phyloP scores from a whole-genome alignment of 2,888 invertebrate species.

The Adineta ricciae region DNA sequence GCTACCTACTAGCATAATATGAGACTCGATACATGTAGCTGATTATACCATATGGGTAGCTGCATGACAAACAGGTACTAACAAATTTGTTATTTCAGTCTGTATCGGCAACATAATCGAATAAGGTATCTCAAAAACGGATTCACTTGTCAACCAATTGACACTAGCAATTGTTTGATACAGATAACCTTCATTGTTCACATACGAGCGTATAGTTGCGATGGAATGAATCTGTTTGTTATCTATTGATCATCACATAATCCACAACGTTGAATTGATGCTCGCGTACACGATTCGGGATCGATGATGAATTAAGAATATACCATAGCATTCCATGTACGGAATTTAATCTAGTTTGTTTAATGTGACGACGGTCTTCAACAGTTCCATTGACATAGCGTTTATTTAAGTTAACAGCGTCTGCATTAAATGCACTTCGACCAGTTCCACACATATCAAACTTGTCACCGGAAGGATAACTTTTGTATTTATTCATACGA shows the following conservation, averaged over 20 bases:
- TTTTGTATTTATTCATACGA: background rate
- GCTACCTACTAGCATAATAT: background rate
- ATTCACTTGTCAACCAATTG: background rate
- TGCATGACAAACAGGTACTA: background rate
- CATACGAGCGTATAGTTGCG: background rate
- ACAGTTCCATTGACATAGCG: background rate
- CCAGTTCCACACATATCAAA: background rate
- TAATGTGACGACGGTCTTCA: background rate
- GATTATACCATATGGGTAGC: background rate
- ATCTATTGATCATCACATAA: background rate
- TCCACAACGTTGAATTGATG: background rate
- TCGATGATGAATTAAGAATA: background rate
- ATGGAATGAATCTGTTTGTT: background rate
- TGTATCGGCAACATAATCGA: background rate
- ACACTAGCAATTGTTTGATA: no score
- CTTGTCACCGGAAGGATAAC: background rate
- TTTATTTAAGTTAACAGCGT: background rate
- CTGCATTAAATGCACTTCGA: background rate
- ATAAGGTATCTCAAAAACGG: background rate
- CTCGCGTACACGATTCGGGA: background rate
- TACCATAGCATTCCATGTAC: background rate
- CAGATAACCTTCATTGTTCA: background rate
- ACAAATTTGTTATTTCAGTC: background rate
- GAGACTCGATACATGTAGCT: background rate
- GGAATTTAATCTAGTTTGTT: background rate